Evolutionary conservation across 1,140 invertebrate species (phyloP).

Genomic region (Leptinotarsa lineolata): DNA sequence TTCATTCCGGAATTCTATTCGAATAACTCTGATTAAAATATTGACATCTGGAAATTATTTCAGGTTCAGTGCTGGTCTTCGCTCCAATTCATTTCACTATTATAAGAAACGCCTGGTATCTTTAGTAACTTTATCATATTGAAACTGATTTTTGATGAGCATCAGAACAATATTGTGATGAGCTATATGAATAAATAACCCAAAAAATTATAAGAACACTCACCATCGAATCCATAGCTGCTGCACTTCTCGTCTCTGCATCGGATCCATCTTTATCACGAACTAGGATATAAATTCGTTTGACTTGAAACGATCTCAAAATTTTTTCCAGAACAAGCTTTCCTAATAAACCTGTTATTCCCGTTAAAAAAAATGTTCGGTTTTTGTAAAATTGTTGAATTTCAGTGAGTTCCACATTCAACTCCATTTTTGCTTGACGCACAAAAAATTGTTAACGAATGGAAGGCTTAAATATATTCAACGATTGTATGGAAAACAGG

Average conservation of each 20-base stretch:
- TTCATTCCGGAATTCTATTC: too few species aligned
- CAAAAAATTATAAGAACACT: constrained; percentile 32
- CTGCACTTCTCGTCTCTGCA: constrained; percentile 63
- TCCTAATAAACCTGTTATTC: constrained; percentile 71
- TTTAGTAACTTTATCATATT: background rate
- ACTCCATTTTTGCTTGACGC: constrained; percentile 16
- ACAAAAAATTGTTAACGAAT: too few species aligned
- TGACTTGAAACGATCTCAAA: constrained; percentile 54
- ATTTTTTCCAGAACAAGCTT: constrained; percentile 63
- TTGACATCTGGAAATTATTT: background rate
- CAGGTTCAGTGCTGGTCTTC: background rate
- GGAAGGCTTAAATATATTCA: too few species aligned
- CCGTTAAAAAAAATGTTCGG: constrained; percentile 60
- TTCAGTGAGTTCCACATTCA: constrained; percentile 27
- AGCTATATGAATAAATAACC: background rate
- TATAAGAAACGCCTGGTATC: too few species aligned
- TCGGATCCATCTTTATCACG: constrained; percentile 75
- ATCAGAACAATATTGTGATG: background rate
- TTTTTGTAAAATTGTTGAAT: constrained; percentile 44
- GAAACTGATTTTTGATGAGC: background rate
- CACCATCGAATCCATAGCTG: constrained; percentile 67
- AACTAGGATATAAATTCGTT: constrained; percentile 75
- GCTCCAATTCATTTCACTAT: too few species aligned
- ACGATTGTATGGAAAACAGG: too few species aligned
- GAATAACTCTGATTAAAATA: background rate